Evolutionary conservation across 1,140 invertebrate species (phyloP).

Genomic region (Tetramorium alpestre): DNA sequence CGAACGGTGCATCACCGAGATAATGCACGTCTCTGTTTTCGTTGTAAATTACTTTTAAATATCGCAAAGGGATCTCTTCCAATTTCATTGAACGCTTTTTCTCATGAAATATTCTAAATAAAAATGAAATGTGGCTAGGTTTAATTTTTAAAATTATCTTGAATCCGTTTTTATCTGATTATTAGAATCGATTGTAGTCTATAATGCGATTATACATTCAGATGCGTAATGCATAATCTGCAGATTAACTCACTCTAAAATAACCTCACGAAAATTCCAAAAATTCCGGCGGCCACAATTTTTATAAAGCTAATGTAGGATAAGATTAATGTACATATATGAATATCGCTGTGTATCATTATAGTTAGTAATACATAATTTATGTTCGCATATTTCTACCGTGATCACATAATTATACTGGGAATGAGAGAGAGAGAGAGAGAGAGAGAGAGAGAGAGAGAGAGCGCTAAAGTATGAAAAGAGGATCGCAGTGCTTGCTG

Average conservation of each 20-base stretch:
- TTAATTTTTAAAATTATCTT: neutral
- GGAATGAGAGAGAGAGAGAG: neutral
- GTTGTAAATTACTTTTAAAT: constrained; percentile 2
- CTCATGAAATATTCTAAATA: neutral
- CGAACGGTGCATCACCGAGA: neutral
- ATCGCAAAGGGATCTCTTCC: neutral
- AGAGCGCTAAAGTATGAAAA: constrained; percentile 29
- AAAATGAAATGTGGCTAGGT: no score
- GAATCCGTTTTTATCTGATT: neutral
- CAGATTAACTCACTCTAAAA: neutral
- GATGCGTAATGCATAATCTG: neutral
- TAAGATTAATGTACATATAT: constrained; percentile 44
- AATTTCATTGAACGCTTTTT: neutral
- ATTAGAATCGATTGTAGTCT: neutral
- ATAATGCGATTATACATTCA: neutral
- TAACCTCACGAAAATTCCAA: neutral
- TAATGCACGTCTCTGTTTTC: neutral
- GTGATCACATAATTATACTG: constrained; percentile 35
- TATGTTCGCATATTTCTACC: constrained; percentile 19
- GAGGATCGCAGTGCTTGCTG: constrained; percentile 12
- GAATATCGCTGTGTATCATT: constrained; percentile 23
- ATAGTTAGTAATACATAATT: constrained; percentile 32
- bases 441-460: no score
- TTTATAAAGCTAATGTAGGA: constrained; percentile 6
- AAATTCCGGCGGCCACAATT: neutral